Conservation (phyloP, 2,113 vertebrate species). For the Atherinomorus stipes region DNA sequence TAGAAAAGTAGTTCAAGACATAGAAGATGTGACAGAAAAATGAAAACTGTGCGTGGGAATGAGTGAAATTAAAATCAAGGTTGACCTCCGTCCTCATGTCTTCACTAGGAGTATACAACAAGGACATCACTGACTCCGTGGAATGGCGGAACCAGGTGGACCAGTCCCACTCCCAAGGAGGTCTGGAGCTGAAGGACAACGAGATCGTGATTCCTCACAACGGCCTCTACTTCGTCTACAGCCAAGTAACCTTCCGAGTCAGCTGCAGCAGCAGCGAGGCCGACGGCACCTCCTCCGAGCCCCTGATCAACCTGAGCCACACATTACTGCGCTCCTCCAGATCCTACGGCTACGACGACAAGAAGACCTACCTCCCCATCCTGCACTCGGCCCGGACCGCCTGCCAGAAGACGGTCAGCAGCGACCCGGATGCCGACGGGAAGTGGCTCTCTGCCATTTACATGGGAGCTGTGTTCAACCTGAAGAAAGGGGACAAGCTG, state of each 20-base stretch:
- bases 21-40: not conserved
- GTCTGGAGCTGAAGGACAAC: slow-evolving; percentile 60
- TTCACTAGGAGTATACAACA: slow-evolving; percentile 62
- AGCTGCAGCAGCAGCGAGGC: slow-evolving; percentile 35
- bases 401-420: slow-evolving; percentile 48
- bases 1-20: not conserved
- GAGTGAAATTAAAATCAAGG: too few species aligned
- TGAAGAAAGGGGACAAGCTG: slow-evolving; percentile 67
- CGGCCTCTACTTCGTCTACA: slow-evolving; percentile 84
- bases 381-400: slow-evolving; percentile 68
- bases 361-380: slow-evolving; percentile 47
- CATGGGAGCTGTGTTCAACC: slow-evolving; percentile 79
- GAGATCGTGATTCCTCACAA: slow-evolving; percentile 69
- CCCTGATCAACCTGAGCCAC: slow-evolving; percentile 73
- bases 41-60: not conserved
- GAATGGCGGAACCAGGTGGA: slow-evolving; percentile 64
- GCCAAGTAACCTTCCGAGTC: slow-evolving; percentile 78
- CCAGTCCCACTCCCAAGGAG: slow-evolving; percentile 70
- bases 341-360: not conserved
- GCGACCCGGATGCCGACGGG: rapidly evolving
- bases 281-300: rapidly evolving
- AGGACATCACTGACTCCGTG: not conserved
- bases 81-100: not conserved
- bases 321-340: slow-evolving; percentile 64
- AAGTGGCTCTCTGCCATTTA: slow-evolving; percentile 72